Conservation (phyloP, 2,888 invertebrate species). For the Margaritifera margaritifera region DNA sequence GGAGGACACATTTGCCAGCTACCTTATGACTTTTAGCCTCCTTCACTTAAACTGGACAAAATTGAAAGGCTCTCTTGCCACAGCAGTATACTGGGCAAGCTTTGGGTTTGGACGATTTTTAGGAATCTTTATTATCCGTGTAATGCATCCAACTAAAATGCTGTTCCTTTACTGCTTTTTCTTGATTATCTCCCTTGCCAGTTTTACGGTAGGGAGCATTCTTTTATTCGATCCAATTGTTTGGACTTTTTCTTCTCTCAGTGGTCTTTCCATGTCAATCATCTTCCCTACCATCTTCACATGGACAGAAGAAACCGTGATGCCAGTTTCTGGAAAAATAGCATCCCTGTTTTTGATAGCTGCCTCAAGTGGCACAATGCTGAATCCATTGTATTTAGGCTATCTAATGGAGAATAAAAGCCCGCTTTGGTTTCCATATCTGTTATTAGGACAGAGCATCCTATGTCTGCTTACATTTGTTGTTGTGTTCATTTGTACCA, state of each 20-base stretch:
- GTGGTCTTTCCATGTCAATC: constrained; percentile 72
- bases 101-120: constrained; percentile 70
- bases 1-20: constrained; percentile 72
- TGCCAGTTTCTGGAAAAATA: constrained; percentile 71
- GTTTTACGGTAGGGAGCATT: constrained; percentile 29
- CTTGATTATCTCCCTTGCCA: constrained; percentile 34
- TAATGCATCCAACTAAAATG: constrained; percentile 66
- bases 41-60: constrained; percentile 63
- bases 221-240: constrained; percentile 25
- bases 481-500: no score
- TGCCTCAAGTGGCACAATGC: constrained; percentile 70
- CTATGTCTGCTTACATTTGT: constrained; percentile 12
- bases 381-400: constrained; percentile 66
- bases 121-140: constrained; percentile 69
- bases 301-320: constrained; percentile 71
- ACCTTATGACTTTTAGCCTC: constrained; percentile 69
- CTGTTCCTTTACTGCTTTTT: constrained; percentile 60
- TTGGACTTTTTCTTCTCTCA: constrained; percentile 67
- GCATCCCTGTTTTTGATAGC: constrained; percentile 70
- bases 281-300: constrained; percentile 73
- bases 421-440: constrained; percentile 43
- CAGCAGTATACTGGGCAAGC: constrained; percentile 72
- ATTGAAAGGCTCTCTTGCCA: constrained; percentile 62
- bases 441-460: constrained; percentile 28
- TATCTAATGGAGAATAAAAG: constrained; percentile 40